Evolutionary conservation across 2,888 invertebrate species (phyloP).

Genomic region (Caenorhabditis sulstoni): DNA sequence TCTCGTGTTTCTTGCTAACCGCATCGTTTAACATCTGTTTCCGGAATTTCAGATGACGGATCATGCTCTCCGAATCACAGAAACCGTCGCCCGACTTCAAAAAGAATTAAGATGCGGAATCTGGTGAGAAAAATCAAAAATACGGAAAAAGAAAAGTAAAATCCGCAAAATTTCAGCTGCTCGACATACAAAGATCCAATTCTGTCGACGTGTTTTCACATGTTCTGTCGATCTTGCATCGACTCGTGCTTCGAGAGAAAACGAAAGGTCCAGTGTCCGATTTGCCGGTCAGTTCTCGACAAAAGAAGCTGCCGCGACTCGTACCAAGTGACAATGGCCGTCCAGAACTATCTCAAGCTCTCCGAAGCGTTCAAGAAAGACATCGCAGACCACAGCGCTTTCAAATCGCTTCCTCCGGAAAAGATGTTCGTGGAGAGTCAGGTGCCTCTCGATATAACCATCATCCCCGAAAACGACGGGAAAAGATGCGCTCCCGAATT

Average conservation of each 20-base stretch:
- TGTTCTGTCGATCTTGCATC: constrained; percentile 64
- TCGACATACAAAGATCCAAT: constrained; percentile 67
- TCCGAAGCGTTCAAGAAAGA: constrained; percentile 58
- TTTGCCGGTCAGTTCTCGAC: constrained; percentile 63
- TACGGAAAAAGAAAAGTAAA: not conserved
- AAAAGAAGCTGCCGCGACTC: constrained; percentile 59
- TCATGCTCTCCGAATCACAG: constrained; percentile 27
- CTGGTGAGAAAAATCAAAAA: constrained; percentile 53
- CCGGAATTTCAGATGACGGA: constrained; percentile 42
- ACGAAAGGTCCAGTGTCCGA: constrained; percentile 65
- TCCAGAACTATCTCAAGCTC: constrained; percentile 59
- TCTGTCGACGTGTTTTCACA: constrained; percentile 65
- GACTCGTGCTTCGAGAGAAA: constrained; percentile 55
- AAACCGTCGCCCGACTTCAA: constrained; percentile 49
- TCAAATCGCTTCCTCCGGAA: constrained; percentile 47
- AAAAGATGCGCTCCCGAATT: constrained; percentile 54
- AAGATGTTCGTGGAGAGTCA: constrained; percentile 61
- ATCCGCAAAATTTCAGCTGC: constrained; percentile 60
- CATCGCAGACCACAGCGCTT: constrained; percentile 20
- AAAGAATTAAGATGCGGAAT: constrained; percentile 66
- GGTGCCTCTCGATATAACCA: constrained; percentile 52
- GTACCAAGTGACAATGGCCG: constrained; percentile 42
- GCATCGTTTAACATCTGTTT: not conserved
- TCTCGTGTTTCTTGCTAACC: not conserved
- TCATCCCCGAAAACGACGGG: constrained; percentile 58